Evolutionary conservation across 2,888 invertebrate genomes (phyloP), one percentile per base, ranked within the genome.

Genomic region (Drosophila prostipennis): DNA sequence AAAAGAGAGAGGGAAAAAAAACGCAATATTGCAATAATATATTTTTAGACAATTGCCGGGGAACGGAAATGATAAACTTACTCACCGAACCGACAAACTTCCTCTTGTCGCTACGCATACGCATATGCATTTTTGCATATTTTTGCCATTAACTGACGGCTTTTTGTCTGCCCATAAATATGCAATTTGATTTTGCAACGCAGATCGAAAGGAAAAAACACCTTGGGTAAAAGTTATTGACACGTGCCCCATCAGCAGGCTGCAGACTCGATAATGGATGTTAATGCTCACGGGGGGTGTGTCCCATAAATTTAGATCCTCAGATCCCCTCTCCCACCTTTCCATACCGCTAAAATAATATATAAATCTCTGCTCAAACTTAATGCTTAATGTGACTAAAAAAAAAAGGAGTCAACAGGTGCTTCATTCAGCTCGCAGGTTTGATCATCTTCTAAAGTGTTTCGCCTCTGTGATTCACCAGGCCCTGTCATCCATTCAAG

Each of bases 361-460:
- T 16, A 67, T 65, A 67, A 40, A 54, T 65, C 16, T 65, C 65
- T 67, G 51, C 52, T 43, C 43, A 45, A 65, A 51, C 14, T 26
- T 34, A 42, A 46, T 58, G 59, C 51, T 36, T 52, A 29, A 48
- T 56, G 40, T 51, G 29, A 36, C 51, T 19, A 32, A 60, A 26
- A 53, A 11, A n/a, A 63, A 42, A 71, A 89, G 89, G 86, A 82
- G 57, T 76, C 56, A 89, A 78, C 77, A 88, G 79, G 69, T 90
- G 90, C 75, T 90, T 90, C 73, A 88, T 90, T 58, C 79, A 72
- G 80, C 77, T 90, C 16, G 80, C 79, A 90, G 90, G 90, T 45
- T 42, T 46, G 23, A 10, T 45, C 51, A 40, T 40, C 32, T 14
- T 7, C 37, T 16, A 14, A 16, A 46, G 39, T 40, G 29, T 40